A percentile compares a stretch with the other conserved stretches of the same genome.
phyloP scores from a whole-genome alignment of 2,113 vertebrate species.

The Perca fluviatilis region DNA sequence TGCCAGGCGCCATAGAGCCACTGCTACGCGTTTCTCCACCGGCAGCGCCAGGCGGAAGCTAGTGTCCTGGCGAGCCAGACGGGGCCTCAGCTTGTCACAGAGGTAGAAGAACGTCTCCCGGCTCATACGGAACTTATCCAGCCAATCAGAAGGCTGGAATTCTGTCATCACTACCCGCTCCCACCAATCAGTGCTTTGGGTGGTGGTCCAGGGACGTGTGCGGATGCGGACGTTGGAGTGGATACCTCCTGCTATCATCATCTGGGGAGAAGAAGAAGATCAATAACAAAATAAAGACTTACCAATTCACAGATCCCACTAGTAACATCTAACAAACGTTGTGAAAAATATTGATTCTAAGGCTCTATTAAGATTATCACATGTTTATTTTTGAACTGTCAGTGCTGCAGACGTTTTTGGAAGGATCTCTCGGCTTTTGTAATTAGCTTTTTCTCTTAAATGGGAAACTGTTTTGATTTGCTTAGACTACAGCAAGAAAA shows the following conservation, averaged over 20 bases:
- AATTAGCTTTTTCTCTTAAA: background rate
- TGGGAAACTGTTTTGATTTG: background rate
- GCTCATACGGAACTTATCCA: slow-evolving; percentile 87
- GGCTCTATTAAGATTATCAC: background rate
- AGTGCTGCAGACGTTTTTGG: background rate
- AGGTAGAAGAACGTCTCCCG: slow-evolving; percentile 84
- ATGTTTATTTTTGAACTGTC: background rate
- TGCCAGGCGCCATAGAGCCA: slow-evolving; percentile 86
- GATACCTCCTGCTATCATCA: slow-evolving; percentile 78
- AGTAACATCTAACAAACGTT: background rate
- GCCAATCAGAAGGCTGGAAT: slow-evolving; percentile 85
- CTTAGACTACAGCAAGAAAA: background rate
- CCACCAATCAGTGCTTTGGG: slow-evolving; percentile 86
- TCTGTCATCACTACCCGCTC: slow-evolving; percentile 85
- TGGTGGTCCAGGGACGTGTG: slow-evolving; percentile 82
- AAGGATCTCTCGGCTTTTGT: no score
- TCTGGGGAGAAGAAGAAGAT: slow-evolving; percentile 55
- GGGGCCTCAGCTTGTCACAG: slow-evolving; percentile 81
- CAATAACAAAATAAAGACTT: background rate
- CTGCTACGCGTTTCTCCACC: slow-evolving; percentile 85
- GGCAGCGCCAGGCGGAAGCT: slow-evolving; percentile 83
- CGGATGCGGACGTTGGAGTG: slow-evolving; percentile 66
- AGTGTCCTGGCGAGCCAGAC: slow-evolving; percentile 85
- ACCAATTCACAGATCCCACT: background rate
- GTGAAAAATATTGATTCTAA: background rate